Evolutionary conservation across 37 sponge, comb jelly and placozoan species (phyloP).

Genomic region (Crambe crambe): DNA sequence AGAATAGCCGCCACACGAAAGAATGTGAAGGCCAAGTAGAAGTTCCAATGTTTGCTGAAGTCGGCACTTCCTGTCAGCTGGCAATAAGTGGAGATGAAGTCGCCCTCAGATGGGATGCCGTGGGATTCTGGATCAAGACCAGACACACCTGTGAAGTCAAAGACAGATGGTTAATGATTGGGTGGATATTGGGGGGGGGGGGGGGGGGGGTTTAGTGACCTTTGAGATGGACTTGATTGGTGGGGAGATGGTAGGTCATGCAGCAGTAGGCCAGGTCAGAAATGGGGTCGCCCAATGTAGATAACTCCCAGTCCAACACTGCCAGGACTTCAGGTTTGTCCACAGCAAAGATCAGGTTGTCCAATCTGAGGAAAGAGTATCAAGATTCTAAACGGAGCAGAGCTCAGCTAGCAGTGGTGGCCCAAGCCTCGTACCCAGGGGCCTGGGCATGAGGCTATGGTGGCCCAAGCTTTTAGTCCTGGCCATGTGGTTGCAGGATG

Average conservation of each 20-base stretch:
- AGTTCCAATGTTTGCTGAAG: conserved; percentile 46
- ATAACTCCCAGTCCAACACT: conserved; percentile 89
- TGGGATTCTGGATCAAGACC: conserved; percentile 40
- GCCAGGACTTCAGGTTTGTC: conserved; percentile 53
- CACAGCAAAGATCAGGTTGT: conserved; percentile 60
- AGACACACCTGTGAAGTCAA: conserved; percentile 24
- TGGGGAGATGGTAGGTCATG: conserved; percentile 61
- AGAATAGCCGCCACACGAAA: conserved; percentile 81
- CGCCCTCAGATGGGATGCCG: conserved; percentile 71
- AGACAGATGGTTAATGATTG: background rate
- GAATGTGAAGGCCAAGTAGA: conserved; percentile 77
- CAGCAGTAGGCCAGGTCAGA: conserved; percentile 75
- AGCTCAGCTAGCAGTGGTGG: too few relatives aligned
- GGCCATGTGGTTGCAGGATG: too few relatives aligned
- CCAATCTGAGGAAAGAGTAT: conserved; percentile 31
- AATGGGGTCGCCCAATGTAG: conserved; percentile 78
- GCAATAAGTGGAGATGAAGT: conserved; percentile 48
- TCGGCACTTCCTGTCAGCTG: conserved; percentile 48
- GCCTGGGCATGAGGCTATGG: too few relatives aligned
- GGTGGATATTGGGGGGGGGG: background rate
- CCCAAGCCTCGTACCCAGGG: too few relatives aligned
- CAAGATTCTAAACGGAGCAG: background rate
- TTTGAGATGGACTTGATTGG: conserved; percentile 34
- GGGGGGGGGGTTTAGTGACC: conserved; percentile 28
- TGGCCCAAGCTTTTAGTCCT: too few relatives aligned